Evolutionary conservation across 2,888 invertebrate genomes (phyloP).

Genomic region (Volucella bombylans): DNA sequence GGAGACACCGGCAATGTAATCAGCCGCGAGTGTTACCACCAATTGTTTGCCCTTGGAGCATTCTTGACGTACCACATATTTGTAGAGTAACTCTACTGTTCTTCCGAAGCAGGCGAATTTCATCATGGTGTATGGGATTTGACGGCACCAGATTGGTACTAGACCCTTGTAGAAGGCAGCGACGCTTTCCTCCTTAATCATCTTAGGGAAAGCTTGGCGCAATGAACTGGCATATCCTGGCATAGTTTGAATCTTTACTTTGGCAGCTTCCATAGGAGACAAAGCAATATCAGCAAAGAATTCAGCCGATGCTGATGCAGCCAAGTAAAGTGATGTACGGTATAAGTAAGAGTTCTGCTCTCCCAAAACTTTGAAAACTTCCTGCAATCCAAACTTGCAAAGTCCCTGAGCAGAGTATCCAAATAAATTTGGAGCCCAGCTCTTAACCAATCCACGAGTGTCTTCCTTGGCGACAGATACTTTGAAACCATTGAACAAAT

Average conservation of each 20-base stretch:
- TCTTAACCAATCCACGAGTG: conserved; percentile 88
- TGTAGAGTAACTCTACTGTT: conserved; percentile 91
- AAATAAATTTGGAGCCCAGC: conserved; percentile 94
- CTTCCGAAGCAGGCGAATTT: conserved; percentile 95
- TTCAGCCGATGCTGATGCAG: conserved; percentile 93
- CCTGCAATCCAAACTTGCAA: conserved; percentile 93
- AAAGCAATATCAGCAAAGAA: conserved; percentile 94
- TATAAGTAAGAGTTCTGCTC: conserved; percentile 91
- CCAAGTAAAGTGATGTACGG: conserved; percentile 91
- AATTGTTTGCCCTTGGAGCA: conserved; percentile 91
- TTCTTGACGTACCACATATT: conserved; percentile 89
- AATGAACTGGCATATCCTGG: too few relatives aligned
- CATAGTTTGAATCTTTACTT: too few relatives aligned
- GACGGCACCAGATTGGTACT: conserved; percentile 92
- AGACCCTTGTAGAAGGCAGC: conserved; percentile 91
- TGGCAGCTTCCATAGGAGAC: conserved; percentile 97
- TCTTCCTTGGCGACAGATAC: conserved; percentile 90
- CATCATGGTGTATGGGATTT: conserved; percentile 98
- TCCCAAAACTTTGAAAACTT: conserved; percentile 92
- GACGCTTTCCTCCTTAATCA: conserved; percentile 89
- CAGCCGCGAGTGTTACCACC: conserved; percentile 92
- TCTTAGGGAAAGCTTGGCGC: too few relatives aligned
- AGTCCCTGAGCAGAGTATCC: conserved; percentile 92
- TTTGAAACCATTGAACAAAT: conserved; percentile 89
- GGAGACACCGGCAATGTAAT: conserved; percentile 96